These are phyloP conservation scores for Malurus leucopterus DNA, from an alignment of 2,797 vertebrate species.

Conservation along the genomic window DNA sequence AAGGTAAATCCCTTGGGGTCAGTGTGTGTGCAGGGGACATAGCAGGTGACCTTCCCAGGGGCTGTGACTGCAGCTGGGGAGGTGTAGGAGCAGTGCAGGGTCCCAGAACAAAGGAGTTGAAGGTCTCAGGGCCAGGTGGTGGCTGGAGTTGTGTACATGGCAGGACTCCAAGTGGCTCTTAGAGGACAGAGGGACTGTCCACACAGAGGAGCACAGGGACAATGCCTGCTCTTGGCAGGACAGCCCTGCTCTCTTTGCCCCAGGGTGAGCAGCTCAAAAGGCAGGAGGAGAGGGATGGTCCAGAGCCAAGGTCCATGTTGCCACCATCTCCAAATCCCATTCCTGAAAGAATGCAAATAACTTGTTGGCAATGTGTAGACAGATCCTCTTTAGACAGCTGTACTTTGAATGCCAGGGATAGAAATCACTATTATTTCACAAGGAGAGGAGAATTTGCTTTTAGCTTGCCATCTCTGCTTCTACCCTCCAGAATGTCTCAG, in stretches of 20 bases:
- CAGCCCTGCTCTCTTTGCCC: not conserved
- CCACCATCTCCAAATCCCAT: not conserved
- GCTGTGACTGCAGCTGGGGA: not conserved
- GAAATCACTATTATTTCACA: not conserved
- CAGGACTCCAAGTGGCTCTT: not conserved
- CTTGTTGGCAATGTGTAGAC: not conserved
- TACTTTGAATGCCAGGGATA: not conserved
- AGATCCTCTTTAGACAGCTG: not conserved
- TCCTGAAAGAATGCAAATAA: not conserved
- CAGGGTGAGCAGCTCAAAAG: rapidly evolving
- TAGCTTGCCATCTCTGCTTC: not conserved
- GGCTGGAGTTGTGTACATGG: rapidly evolving
- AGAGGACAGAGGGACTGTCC: not conserved
- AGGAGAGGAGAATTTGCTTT: not conserved
- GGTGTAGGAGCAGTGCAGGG: rapidly evolving
- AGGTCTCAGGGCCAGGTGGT: rapidly evolving
- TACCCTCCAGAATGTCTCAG: not conserved
- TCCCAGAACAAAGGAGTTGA: rapidly evolving
- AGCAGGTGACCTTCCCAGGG: not conserved
- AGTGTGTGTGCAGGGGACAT: not conserved
- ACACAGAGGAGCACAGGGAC: not conserved
- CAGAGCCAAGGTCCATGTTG: not conserved
- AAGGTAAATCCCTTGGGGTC: not conserved
- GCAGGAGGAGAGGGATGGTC: not conserved
- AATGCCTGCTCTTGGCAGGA: not conserved